These are phyloP conservation scores for Dolichomitus sp. DNA, from an alignment of 2,888 invertebrate species.

Conservation along the genomic window DNA sequence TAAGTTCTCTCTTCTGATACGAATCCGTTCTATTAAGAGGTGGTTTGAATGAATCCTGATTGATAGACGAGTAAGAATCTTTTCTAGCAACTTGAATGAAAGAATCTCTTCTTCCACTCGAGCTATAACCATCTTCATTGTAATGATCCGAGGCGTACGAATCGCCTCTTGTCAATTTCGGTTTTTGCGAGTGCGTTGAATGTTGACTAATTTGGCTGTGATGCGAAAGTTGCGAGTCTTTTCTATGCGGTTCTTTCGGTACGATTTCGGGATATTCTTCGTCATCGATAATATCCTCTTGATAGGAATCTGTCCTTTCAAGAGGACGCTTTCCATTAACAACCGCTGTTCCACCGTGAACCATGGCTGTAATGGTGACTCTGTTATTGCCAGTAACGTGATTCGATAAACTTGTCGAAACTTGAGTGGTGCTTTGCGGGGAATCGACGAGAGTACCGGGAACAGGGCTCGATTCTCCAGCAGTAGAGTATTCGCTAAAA, in stretches of 20 bases:
- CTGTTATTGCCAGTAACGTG: constrained; percentile 78
- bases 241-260: constrained; percentile 79
- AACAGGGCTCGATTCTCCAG: constrained; percentile 76
- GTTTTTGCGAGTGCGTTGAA: constrained; percentile 78
- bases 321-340: constrained; percentile 84
- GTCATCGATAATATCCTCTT: constrained; percentile 78
- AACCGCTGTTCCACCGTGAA: constrained; percentile 86
- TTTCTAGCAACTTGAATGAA: constrained; percentile 75
- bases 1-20: constrained; percentile 77
- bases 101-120: constrained; percentile 72
- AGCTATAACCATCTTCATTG: constrained; percentile 74
- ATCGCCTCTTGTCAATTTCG: constrained; percentile 80
- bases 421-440: constrained; percentile 80
- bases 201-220: constrained; percentile 78
- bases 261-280: constrained; percentile 80
- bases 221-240: constrained; percentile 81
- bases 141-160: constrained; percentile 82
- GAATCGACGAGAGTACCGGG: constrained; percentile 76
- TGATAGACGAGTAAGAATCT: constrained; percentile 80
- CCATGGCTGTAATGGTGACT: constrained; percentile 86
- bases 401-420: constrained; percentile 83
- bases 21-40: constrained; percentile 78
- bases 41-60: constrained; percentile 78
- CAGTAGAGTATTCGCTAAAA: constrained; percentile 80
- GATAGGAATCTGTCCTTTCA: constrained; percentile 80